Evolutionary conservation across 2,113 vertebrate genomes (phyloP).

Genomic region (Manacus vitellinus): DNA sequence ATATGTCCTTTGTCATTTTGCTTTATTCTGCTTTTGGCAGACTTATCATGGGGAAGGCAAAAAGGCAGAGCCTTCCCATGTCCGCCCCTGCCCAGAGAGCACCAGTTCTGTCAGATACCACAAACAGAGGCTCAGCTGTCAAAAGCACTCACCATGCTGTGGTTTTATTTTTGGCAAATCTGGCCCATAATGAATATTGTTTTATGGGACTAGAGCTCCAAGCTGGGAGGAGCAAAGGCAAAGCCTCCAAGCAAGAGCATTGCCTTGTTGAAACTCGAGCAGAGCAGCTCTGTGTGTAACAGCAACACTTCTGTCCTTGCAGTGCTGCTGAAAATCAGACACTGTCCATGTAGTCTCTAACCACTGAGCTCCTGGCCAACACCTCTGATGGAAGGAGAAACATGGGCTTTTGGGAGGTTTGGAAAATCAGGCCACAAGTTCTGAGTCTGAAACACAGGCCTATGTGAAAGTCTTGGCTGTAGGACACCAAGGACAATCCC

Average conservation of each 20-base stretch:
- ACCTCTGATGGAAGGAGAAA: neutral
- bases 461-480: neutral
- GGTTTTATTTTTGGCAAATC: neutral
- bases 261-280: accelerated
- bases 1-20: neutral
- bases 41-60: neutral
- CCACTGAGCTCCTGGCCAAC: neutral
- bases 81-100: neutral
- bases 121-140: neutral
- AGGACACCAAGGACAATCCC: neutral
- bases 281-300: accelerated
- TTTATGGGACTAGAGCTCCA: neutral
- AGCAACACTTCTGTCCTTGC: accelerated
- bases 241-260: neutral
- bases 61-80: neutral
- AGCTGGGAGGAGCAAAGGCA: neutral
- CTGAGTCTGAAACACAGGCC: neutral
- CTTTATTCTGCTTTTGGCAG: neutral
- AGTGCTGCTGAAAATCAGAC: neutral
- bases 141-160: neutral
- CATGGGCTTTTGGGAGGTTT: neutral
- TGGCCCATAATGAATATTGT: neutral
- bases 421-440: neutral
- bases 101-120: neutral
- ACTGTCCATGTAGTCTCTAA: accelerated